These are phyloP conservation scores for Mus pahari DNA, from an alignment of 2,113 vertebrate genomes.

Conservation along the genomic window DNA sequence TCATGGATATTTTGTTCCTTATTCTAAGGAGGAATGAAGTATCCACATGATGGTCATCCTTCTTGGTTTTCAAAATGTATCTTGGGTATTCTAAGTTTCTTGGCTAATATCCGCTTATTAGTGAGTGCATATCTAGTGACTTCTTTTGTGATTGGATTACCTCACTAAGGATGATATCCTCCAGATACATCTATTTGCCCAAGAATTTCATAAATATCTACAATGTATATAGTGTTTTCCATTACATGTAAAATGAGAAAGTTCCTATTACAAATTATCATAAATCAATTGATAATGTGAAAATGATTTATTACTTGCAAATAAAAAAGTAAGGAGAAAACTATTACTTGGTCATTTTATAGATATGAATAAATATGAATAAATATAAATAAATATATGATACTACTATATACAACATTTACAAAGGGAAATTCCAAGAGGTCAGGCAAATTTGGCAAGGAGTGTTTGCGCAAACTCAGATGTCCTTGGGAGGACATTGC, in stretches of 20 bases:
- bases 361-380: not conserved
- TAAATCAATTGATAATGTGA: not conserved
- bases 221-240: not conserved
- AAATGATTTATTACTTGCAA: not conserved
- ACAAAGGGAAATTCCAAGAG: not conserved
- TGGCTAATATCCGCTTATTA: too few species aligned
- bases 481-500: not conserved
- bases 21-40: too few species aligned
- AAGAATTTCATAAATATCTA: too few species aligned
- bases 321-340: not conserved
- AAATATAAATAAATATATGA: not conserved
- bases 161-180: too few species aligned
- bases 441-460: not conserved
- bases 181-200: too few species aligned
- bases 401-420: not conserved
- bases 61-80: too few species aligned
- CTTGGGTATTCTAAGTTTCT: too few species aligned
- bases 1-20: too few species aligned
- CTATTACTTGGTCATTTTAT: not conserved
- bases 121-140: too few species aligned
- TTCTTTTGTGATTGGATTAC: too few species aligned
- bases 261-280: not conserved
- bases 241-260: not conserved
- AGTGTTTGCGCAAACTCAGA: accelerated
- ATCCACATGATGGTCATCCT: too few species aligned